Evolutionary conservation across 2,113 vertebrate genomes (phyloP).

Genomic region (Phrynosoma blainvillii): DNA sequence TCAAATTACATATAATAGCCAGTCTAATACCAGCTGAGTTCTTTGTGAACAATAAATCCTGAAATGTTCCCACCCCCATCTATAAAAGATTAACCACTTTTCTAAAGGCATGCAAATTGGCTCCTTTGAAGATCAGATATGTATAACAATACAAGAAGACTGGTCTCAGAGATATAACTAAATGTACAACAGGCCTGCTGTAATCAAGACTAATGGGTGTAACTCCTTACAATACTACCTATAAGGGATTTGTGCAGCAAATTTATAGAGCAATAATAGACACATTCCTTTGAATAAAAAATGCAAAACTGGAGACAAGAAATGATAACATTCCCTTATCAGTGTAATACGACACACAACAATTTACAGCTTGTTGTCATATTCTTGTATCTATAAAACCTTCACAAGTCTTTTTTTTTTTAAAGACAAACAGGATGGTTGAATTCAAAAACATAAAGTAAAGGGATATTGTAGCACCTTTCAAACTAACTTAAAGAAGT

Average conservation of each 20-base stretch:
- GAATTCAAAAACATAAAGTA: too few relatives aligned
- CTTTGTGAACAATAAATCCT: constrained; percentile 66
- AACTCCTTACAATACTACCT: constrained; percentile 42
- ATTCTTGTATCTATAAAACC: neutral
- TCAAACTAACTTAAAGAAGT: too few relatives aligned
- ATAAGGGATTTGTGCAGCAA: constrained; percentile 33
- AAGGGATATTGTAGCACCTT: too few relatives aligned
- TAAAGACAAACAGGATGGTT: neutral
- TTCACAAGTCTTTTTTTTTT: neutral
- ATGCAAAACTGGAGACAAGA: constrained; percentile 28
- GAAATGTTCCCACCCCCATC: constrained; percentile 25
- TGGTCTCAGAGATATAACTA: constrained; percentile 43
- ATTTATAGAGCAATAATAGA: constrained; percentile 38
- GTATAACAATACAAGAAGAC: constrained; percentile 53
- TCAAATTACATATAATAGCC: constrained; percentile 65
- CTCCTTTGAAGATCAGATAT: constrained; percentile 63
- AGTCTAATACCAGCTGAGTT: constrained; percentile 64
- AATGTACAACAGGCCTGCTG: constrained; percentile 67
- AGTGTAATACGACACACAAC: neutral
- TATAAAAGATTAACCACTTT: constrained; percentile 62
- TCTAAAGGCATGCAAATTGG: constrained; percentile 66
- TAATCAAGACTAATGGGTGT: constrained; percentile 65
- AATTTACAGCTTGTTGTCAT: neutral
- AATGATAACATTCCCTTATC: constrained; percentile 20
- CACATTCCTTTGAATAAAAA: constrained; percentile 34